Evolutionary conservation across 2,113 vertebrate species (phyloP).

Genomic region (Phoxinus phoxinus): DNA sequence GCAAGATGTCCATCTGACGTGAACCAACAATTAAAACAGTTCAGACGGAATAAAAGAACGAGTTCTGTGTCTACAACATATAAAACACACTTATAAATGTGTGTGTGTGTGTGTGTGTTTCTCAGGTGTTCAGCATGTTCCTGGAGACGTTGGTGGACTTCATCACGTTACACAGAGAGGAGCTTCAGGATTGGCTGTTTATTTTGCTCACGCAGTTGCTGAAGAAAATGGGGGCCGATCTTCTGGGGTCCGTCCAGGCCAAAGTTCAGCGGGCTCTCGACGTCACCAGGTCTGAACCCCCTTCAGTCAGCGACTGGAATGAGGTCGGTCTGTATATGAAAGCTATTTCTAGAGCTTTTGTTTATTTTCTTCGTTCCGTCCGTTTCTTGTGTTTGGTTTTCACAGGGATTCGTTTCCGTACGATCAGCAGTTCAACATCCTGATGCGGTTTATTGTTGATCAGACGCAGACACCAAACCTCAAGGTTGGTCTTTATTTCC

Average conservation of each 20-base stretch:
- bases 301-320: background rate
- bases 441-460: constrained; percentile 97
- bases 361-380: background rate
- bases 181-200: constrained; percentile 93
- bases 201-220: constrained; percentile 90
- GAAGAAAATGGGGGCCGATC: constrained; percentile 94
- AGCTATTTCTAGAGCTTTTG: no score
- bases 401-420: constrained; percentile 92
- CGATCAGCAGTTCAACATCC: constrained; percentile 95
- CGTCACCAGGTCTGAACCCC: constrained; percentile 80
- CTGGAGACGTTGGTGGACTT: constrained; percentile 94
- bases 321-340: no score
- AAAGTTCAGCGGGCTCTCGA: constrained; percentile 94
- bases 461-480: constrained; percentile 95
- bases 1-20: background rate
- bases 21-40: background rate
- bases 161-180: constrained; percentile 88
- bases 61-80: background rate
- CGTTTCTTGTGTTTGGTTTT: constrained; percentile 24
- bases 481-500: constrained; percentile 74
- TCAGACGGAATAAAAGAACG: background rate
- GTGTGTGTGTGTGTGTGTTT: background rate
- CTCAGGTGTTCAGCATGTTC: constrained; percentile 96
- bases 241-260: constrained; percentile 93
- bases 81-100: background rate